Base-by-base conservation (phyloP, 2,888 invertebrate species). In the Pseudanteris insignis region DNA sequence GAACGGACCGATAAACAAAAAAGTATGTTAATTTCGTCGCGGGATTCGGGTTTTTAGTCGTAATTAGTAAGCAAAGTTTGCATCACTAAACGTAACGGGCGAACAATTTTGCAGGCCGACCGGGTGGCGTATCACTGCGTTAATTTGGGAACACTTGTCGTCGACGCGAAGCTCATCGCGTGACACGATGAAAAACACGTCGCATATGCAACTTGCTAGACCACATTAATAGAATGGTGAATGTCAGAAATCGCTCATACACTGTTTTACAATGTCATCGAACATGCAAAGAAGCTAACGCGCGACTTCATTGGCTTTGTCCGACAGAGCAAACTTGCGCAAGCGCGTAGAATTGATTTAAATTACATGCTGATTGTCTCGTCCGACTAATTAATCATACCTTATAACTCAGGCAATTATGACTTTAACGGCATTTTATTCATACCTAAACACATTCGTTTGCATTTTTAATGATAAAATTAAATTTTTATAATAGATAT, bases 271-370 rank as follows among this genome's bases (percentile, higher is more conserved):
- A 61, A 61, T 50, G 40, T 46, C 46, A 14, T 55, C 44, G 40
- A 18, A 61, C 29, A 37, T 28, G 40, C 53, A 47, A 59, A 53
- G 41, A 53, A 47, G 3, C 32, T 15, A 29, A 47, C 54, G 46
- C 44, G 34, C 26, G 38, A 2, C n/a, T 26, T 43, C 40, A 47
- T 47, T 55, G 29, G 21, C 48, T 30, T 29, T 32, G 47, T 29
- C 36, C 37, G 12, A 30, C 33, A 36, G 40, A 18, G 28, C 33
- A 38, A 58, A 58, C 28, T 58, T 51, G 18, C 58, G 46, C 15
- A 58, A 58, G 5, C 8, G 44, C 53, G 44, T 48, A 62, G 48
- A 47, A 58, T 54, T 54, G 48, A 32, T 44, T 43, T 48, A 50
- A 38, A 61, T 54, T 37, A 44, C 1, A 32, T 25, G 25, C 8